A percentile compares a stretch with the other conserved stretches of the same genome.
Evolutionary conservation across 2,888 invertebrate species (phyloP).

Genomic region (Campoplex capitator): DNA sequence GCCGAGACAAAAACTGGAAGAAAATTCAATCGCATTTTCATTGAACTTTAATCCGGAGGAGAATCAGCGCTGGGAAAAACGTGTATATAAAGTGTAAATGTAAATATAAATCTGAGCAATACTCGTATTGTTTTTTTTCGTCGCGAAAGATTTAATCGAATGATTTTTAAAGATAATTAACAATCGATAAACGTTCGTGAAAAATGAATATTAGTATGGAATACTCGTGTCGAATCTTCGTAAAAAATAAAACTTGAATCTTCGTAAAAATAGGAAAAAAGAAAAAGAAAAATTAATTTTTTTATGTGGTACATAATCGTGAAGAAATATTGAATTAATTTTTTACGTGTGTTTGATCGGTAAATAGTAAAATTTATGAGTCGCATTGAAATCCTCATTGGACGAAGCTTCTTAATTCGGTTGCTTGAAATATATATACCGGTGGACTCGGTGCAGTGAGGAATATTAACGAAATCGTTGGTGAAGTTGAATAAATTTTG

Average conservation of each 20-base stretch:
- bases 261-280: too few relatives aligned
- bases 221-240: conserved; percentile 37
- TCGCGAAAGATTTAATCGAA: background rate
- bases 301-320: background rate
- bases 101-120: background rate
- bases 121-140: background rate
- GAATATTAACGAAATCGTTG: background rate
- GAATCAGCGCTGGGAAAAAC: background rate
- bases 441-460: background rate
- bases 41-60: background rate
- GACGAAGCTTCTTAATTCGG: background rate
- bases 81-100: conserved; percentile 10
- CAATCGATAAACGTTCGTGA: background rate
- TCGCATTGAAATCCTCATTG: background rate
- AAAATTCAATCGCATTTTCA: background rate
- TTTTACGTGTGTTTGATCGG: background rate
- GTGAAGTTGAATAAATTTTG: background rate
- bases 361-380: background rate
- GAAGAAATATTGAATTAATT: background rate
- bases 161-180: background rate
- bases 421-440: background rate
- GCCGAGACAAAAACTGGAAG: background rate
- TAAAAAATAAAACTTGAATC: conserved; percentile 16
- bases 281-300: background rate
- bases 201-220: conserved; percentile 17